phyloP scores from a whole-genome alignment of 2,888 invertebrate species.

The Brenthis ino region DNA sequence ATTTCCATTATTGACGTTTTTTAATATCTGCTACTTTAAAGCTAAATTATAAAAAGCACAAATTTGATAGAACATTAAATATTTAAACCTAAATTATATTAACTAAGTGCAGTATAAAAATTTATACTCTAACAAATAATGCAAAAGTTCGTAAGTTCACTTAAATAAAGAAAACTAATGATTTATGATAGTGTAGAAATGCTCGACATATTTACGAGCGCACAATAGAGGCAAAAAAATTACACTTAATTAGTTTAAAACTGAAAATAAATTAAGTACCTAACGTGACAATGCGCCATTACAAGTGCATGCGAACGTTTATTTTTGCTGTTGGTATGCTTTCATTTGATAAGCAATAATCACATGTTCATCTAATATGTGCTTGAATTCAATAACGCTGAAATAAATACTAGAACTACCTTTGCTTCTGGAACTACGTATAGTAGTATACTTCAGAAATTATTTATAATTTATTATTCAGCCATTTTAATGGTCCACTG shows the following conservation, averaged over 20 bases:
- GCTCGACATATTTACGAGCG: constrained; percentile 37
- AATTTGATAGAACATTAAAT: background rate
- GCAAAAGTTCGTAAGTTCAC: constrained; percentile 14
- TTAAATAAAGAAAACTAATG: constrained; percentile 29
- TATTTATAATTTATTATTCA: too few relatives aligned
- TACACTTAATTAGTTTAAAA: constrained; percentile 44
- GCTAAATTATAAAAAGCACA: too few relatives aligned
- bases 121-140: background rate
- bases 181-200: constrained; percentile 33
- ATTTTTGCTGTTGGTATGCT: constrained; percentile 42
- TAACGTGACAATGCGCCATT: constrained; percentile 54
- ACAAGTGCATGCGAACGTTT: constrained; percentile 54
- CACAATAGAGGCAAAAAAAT: constrained; percentile 37
- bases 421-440: too few relatives aligned
- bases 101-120: background rate
- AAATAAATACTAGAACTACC: constrained; percentile 1
- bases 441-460: too few relatives aligned
- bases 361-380: constrained; percentile 19
- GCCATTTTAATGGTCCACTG: too few relatives aligned
- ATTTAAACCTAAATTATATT: background rate
- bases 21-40: too few relatives aligned
- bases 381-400: constrained; percentile 16
- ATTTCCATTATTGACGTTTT: too few relatives aligned
- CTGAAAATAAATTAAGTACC: constrained; percentile 40
- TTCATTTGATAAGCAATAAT: constrained; percentile 31